A percentile compares a stretch with the other conserved stretches of the same genome.
phyloP scores from a whole-genome alignment of 1,140 invertebrate genomes.

The Calliopsis andreniformis region DNA sequence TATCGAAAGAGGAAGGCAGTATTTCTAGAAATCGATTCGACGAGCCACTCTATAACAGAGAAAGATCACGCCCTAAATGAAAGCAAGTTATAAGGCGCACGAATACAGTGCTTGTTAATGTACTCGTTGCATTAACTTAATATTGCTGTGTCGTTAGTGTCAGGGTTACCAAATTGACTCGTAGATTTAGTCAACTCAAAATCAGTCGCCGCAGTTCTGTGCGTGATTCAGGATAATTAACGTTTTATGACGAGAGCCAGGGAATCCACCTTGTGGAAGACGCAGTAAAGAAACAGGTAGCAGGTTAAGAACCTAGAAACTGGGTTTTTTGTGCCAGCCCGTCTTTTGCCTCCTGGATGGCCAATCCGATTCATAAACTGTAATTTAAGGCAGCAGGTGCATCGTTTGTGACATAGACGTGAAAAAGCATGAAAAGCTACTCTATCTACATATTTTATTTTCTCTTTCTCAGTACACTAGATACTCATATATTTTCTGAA shows the following conservation, averaged over 20 bases:
- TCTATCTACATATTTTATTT: too few species aligned
- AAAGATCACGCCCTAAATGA: neutral
- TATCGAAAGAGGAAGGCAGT: neutral
- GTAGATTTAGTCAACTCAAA: slow-evolving; percentile 9
- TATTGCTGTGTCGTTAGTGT: slow-evolving; percentile 34
- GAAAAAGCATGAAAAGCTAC: neutral
- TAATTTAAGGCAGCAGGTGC: slow-evolving; percentile 54
- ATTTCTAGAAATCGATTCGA: neutral
- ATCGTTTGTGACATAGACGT: slow-evolving; percentile 14
- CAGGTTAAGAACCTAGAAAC: neutral
- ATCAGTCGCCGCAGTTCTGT: neutral
- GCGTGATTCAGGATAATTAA: slow-evolving; percentile 43
- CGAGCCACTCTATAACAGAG: neutral
- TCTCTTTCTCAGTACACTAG: too few species aligned
- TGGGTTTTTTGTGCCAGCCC: neutral
- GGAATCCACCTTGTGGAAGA: neutral
- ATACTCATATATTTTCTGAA: too few species aligned
- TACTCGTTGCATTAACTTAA: slow-evolving; percentile 8
- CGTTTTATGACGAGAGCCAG: slow-evolving; percentile 7
- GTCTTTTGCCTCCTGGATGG: neutral
- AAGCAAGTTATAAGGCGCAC: neutral
- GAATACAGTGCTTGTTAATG: neutral
- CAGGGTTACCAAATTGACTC: slow-evolving; percentile 12
- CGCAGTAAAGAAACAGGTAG: neutral
- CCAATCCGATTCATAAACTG: slow-evolving; percentile 48